Evolutionary conservation across 2,888 invertebrate genomes (phyloP).

Genomic region (Schizaphis graminum): DNA sequence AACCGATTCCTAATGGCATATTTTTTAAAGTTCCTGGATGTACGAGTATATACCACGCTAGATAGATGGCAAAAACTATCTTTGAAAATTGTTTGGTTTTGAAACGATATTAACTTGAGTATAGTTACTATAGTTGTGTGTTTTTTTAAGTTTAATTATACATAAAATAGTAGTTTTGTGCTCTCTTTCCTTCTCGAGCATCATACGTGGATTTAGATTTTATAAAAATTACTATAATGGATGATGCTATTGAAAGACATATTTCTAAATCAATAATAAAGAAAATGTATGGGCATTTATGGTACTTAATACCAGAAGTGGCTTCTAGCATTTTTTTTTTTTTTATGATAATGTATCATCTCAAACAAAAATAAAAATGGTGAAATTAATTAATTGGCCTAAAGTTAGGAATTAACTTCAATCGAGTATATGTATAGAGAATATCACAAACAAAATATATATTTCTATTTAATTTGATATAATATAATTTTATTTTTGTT

Average conservation of each 20-base stretch:
- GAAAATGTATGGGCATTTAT: background rate
- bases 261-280: slow-evolving; percentile 17
- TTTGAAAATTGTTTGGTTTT: no score
- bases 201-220: background rate
- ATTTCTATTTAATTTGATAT: no score
- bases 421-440: no score
- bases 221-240: background rate
- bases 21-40: background rate
- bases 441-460: no score
- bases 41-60: background rate
- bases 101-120: background rate
- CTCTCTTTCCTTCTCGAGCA: background rate
- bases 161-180: background rate
- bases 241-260: background rate
- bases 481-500: no score
- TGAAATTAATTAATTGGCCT: background rate
- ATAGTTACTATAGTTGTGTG: background rate
- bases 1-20: background rate
- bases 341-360: background rate
- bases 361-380: background rate
- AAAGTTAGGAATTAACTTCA: no score
- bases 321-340: slow-evolving; percentile 32
- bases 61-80: background rate
- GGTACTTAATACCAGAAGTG: slow-evolving; percentile 11
- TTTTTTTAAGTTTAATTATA: background rate